A percentile compares a stretch with the other conserved stretches of the same genome.
These are phyloP conservation scores for Zootermopsis nevadensis DNA, from an alignment of 2,888 invertebrate genomes.

Conservation along the genomic window DNA sequence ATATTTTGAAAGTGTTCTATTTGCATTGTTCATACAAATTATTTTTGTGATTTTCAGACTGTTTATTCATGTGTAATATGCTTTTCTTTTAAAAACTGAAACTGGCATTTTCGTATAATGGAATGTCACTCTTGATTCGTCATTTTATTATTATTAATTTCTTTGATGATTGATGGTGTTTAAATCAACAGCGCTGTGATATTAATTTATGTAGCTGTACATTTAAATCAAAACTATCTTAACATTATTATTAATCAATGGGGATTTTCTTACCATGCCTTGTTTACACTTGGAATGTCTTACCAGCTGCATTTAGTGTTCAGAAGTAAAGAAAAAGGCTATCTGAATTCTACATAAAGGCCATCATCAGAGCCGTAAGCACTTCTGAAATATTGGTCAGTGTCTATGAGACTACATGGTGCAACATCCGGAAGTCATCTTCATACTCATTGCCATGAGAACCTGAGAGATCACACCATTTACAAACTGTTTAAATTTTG, in stretches of 20 bases:
- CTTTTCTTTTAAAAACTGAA: no score
- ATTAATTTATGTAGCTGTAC: not conserved
- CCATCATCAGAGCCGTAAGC: not conserved
- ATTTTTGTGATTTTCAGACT: not conserved
- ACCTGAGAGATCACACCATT: not conserved
- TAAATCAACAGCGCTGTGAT: conserved; percentile 4
- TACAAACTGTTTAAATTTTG: not conserved
- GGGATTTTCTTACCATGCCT: not conserved
- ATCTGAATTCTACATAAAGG: not conserved
- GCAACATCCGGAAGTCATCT: not conserved
- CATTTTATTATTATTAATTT: not conserved
- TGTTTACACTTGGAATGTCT: not conserved
- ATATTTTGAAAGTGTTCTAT: not conserved
- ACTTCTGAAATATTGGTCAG: not conserved
- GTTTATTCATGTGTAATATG: no score
- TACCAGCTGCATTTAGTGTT: not conserved
- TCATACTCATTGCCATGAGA: not conserved
- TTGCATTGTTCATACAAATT: not conserved
- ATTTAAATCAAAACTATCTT: not conserved
- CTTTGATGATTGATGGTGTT: not conserved
- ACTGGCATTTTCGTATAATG: no score
- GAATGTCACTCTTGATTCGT: not conserved
- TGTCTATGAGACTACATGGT: not conserved
- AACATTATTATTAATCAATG: not conserved
- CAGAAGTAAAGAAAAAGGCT: not conserved